These are phyloP conservation scores for Varanus komodoensis DNA, from an alignment of 2,113 vertebrate genomes.

Conservation along the genomic window DNA sequence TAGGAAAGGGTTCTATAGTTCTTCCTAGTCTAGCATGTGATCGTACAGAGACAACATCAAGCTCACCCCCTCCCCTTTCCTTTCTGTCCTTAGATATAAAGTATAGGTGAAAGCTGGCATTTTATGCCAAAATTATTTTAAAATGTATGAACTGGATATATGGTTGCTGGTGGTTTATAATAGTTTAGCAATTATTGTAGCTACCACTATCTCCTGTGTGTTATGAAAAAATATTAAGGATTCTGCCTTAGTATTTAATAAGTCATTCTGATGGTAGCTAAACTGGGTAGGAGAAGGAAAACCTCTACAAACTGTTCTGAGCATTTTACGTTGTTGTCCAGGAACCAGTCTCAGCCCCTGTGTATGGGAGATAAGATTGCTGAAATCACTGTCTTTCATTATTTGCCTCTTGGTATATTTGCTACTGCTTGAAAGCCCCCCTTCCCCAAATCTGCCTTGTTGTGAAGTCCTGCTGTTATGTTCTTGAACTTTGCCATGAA, in stretches of 20 bases:
- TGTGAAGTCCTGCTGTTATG: slow-evolving; percentile 47
- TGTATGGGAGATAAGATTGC: slow-evolving; percentile 7
- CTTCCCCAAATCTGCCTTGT: slow-evolving; percentile 25
- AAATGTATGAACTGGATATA: too few species aligned
- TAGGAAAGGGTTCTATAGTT: too few species aligned
- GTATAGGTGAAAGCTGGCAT: background rate
- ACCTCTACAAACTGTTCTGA: background rate
- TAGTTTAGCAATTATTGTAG: too few species aligned
- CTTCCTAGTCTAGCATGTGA: too few species aligned
- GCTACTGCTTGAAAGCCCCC: slow-evolving; percentile 49
- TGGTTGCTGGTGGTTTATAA: too few species aligned
- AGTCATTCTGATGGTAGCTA: background rate
- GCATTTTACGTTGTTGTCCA: slow-evolving; percentile 10
- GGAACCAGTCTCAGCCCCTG: background rate
- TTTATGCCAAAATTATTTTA: too few species aligned
- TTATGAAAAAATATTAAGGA: background rate
- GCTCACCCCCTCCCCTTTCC: background rate
- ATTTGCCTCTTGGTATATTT: slow-evolving; percentile 38
- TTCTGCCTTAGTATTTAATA: background rate
- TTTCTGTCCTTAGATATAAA: background rate
- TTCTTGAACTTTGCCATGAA: slow-evolving; percentile 63
- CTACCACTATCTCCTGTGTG: background rate
- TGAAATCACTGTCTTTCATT: slow-evolving; percentile 22
- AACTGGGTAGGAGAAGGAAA: background rate
- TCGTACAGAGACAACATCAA: background rate